Base-by-base conservation (phyloP, 2,113 vertebrate genomes). In the Cichladusa arquata region DNA sequence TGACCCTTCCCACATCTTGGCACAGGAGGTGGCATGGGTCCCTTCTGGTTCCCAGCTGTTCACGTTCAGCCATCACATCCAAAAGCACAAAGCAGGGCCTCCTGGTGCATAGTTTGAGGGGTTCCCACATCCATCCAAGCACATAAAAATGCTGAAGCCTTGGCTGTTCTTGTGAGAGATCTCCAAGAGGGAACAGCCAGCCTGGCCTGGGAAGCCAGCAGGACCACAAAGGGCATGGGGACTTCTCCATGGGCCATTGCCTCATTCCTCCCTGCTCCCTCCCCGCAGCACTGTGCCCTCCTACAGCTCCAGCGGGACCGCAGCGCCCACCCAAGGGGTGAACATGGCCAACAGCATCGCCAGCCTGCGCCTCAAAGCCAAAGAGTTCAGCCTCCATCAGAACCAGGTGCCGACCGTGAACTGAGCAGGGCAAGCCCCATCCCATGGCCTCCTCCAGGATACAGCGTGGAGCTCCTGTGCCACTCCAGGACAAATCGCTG, bases 341-440 rank as follows among this genome's bases (percentile, higher is more conserved):
- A 98, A 96, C 93, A 98, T 98, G 98, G 98, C 98, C 91, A 98
- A 98, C 97, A 98, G 98, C 93, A 98, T 98, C 4, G 98, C 98
- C 96, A 98, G 98, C 94, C 97, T 98, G 50, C 97, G 98, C 31
- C 98, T 98, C 92, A 98, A 98, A 94, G 98, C 98, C 98, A 98
- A 98, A 84, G 98, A 98, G 96, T 98, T 98, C 97, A 98, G 98
- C 89, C 97, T 98, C 48, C 98, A 98, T 54, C 98, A 98, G 90
- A 98, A 97, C 95, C 98, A 98, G 77, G 98, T 98, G 87, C 98
- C 98, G 5, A 98, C 98, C 1, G 98, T 98, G 97, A 98, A 98
- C 98, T 98, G 98, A 98, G 38, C 58, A 16, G 89, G 89, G 84
- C 71, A 83, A 80, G 44, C 13, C 82, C 65, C 56, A 45, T 67